Evolutionary conservation across 2,888 invertebrate species (phyloP).

Genomic region (Nomada ruficornis): DNA sequence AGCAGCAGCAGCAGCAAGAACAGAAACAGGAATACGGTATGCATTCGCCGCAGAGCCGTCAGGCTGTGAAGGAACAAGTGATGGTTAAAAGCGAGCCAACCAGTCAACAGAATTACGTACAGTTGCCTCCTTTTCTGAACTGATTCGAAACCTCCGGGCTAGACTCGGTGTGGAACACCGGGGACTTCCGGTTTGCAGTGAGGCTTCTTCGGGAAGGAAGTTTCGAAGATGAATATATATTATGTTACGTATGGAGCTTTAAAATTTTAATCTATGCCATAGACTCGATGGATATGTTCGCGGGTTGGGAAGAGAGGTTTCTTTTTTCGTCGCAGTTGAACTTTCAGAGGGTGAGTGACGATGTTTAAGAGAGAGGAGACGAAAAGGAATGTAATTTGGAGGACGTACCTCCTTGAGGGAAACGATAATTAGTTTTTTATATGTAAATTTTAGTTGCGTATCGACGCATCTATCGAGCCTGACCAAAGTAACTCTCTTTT

Average conservation of each 20-base stretch:
- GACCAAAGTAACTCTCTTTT: not conserved
- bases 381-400: no score
- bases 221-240: not conserved
- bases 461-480: not conserved
- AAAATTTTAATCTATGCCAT: not conserved
- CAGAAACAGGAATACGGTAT: constrained; percentile 81
- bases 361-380: no score
- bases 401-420: no score
- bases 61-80: constrained; percentile 84
- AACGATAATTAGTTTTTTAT: no score
- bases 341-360: no score
- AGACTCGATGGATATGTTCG: not conserved
- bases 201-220: not conserved
- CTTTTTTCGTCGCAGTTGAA: no score
- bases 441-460: no score
- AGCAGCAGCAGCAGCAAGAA: constrained; percentile 77
- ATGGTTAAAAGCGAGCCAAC: constrained; percentile 87
- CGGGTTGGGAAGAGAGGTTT: no score
- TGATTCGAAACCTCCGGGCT: constrained; percentile 84
- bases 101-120: constrained; percentile 88
- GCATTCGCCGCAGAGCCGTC: constrained; percentile 80
- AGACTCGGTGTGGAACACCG: constrained; percentile 60
- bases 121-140: constrained; percentile 92
- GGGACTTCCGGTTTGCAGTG: not conserved
- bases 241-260: not conserved